These are phyloP conservation scores for Sebastes elongatus DNA, from an alignment of 2,797 vertebrate genomes.

Conservation along the genomic window DNA sequence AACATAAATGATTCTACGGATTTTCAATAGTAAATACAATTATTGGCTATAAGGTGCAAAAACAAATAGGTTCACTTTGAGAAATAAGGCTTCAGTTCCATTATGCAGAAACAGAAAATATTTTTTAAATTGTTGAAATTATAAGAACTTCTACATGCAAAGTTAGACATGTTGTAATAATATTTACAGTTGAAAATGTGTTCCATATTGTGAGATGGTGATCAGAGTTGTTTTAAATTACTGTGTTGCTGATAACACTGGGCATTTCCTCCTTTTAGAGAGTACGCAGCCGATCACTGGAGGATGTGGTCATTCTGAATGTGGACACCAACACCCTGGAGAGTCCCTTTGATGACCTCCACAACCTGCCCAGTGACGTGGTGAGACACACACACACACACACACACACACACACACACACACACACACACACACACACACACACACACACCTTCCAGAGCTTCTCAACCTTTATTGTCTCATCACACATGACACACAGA, in stretches of 20 bases:
- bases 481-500: conserved; percentile 31
- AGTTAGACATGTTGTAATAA: background rate
- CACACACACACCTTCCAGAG: background rate
- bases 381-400: conserved; percentile 79
- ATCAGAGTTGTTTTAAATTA: background rate
- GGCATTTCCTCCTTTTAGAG: conserved; percentile 75
- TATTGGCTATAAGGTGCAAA: background rate
- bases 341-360: conserved; percentile 93
- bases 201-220: background rate
- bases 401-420: conserved; percentile 5
- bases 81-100: background rate
- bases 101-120: background rate
- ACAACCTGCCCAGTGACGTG: conserved; percentile 94
- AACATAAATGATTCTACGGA: background rate
- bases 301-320: conserved; percentile 96
- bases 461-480: conserved; percentile 40
- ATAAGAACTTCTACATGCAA: background rate
- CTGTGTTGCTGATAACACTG: background rate
- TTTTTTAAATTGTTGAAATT: background rate
- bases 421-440: background rate
- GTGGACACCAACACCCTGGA: conserved; percentile 97
- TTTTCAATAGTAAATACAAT: background rate
- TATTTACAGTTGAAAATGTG: background rate
- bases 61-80: background rate
- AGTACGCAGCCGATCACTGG: conserved; percentile 91